These are phyloP conservation scores for Scleropages formosus DNA, from an alignment of 2,797 vertebrate species.

Conservation along the genomic window DNA sequence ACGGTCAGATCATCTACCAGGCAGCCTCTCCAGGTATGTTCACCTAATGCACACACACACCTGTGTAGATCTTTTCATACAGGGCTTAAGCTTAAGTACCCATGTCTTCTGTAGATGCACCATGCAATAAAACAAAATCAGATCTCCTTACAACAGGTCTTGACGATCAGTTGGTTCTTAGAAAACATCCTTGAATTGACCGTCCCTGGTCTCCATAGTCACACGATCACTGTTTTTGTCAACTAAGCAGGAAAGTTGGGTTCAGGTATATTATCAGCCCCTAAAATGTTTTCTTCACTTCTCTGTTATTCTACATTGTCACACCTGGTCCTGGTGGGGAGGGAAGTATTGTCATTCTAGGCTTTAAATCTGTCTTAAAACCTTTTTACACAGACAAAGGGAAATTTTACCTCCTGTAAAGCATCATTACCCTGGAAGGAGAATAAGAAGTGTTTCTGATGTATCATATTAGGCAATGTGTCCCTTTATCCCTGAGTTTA, in stretches of 20 bases:
- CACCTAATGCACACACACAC: background rate
- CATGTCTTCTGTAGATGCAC: background rate
- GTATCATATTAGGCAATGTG: background rate
- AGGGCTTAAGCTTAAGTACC: background rate
- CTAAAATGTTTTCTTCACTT: constrained; percentile 1
- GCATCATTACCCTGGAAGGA: background rate
- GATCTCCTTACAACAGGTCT: background rate
- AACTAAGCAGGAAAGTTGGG: background rate
- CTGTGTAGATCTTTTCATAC: background rate
- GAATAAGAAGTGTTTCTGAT: background rate
- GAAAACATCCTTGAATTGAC: background rate
- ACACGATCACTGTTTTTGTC: background rate
- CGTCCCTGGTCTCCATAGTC: background rate
- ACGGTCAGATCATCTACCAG: constrained; percentile 86
- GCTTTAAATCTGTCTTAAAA: no score
- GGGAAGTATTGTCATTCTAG: background rate
- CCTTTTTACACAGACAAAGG: background rate
- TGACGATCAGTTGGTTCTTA: background rate
- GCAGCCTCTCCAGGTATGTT: constrained; percentile 92
- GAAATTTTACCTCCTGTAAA: constrained; percentile 1
- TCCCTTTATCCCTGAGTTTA: constrained; percentile 3
- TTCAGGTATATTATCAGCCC: background rate
- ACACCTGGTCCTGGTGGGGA: background rate
- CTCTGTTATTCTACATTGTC: no score
- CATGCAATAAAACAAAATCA: background rate